Conservation (phyloP, 2,888 invertebrate genomes). For the Oxyteleia sp. region DNA sequence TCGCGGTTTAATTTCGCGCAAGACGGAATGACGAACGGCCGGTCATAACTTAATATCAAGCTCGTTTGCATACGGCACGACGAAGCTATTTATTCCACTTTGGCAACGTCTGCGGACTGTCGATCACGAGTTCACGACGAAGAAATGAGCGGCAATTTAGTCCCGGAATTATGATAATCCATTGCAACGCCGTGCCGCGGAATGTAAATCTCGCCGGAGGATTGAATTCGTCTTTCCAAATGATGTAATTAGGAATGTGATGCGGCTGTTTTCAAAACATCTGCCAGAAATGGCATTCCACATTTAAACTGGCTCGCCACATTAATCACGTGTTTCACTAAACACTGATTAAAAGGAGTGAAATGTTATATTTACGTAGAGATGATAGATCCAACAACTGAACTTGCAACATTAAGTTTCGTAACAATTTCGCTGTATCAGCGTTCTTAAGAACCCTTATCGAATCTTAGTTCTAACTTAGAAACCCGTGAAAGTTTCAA, state of each 20-base stretch:
- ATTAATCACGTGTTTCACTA: constrained; percentile 21
- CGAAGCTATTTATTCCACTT: constrained; percentile 81
- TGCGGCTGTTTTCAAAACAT: constrained; percentile 45
- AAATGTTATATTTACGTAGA: too few species aligned
- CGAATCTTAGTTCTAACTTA: too few species aligned
- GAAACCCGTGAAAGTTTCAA: too few species aligned
- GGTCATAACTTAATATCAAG: constrained; percentile 83
- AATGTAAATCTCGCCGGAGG: constrained; percentile 42
- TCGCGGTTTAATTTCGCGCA: constrained; percentile 79
- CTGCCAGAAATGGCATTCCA: constrained; percentile 18
- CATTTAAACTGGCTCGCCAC: background rate
- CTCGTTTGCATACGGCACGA: constrained; percentile 82
- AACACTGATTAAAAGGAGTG: too few species aligned
- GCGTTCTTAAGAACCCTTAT: too few species aligned
- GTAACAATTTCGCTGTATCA: too few species aligned
- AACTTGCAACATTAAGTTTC: too few species aligned
- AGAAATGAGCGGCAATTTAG: constrained; percentile 69
- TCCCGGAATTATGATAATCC: constrained; percentile 68
- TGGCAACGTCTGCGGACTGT: constrained; percentile 79
- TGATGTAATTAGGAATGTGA: constrained; percentile 49
- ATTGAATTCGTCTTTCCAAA: constrained; percentile 57
- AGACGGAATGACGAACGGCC: constrained; percentile 77
- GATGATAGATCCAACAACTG: too few species aligned
- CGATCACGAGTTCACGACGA: constrained; percentile 77
- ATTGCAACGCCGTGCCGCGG: constrained; percentile 40